Conservation (phyloP, 2,888 invertebrate genomes). For the Clistopyga incitator region DNA sequence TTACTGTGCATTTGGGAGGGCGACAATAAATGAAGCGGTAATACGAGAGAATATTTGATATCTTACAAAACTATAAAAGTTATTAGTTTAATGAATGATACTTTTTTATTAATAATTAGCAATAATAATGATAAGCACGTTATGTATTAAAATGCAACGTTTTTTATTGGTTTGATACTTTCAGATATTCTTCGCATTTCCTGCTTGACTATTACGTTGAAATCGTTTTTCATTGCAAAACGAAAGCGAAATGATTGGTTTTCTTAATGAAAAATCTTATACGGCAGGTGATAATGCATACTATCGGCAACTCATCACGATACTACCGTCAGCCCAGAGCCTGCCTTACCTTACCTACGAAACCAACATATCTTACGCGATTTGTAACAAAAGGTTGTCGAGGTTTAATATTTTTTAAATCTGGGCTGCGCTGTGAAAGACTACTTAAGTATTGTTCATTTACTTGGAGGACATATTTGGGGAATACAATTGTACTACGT, state of each 20-base stretch:
- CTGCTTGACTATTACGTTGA: constrained; percentile 39
- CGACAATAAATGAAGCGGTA: constrained; percentile 58
- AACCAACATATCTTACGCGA: constrained; percentile 73
- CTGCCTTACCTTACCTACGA: constrained; percentile 75
- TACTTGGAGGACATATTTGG: constrained; percentile 26
- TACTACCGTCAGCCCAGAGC: constrained; percentile 76
- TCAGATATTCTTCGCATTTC: constrained; percentile 47
- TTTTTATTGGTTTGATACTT: background rate
- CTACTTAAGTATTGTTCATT: constrained; percentile 39
- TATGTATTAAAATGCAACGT: no score
- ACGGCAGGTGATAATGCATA: constrained; percentile 46
- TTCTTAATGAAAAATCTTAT: constrained; percentile 14
- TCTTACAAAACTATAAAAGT: background rate
- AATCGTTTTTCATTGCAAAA: constrained; percentile 42
- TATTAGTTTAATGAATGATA: background rate
- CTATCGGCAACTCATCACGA: constrained; percentile 56
- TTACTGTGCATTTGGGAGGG: constrained; percentile 80
- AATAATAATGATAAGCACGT: no score
- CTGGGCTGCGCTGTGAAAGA: constrained; percentile 77
- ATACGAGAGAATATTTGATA: constrained; percentile 53
- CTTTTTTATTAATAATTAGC: background rate
- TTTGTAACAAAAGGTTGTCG: constrained; percentile 77
- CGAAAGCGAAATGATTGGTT: constrained; percentile 15
- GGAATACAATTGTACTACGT: constrained; percentile 25
- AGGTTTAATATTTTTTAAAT: constrained; percentile 74